phyloP scores from a whole-genome alignment of 2,797 vertebrate species.

The Hydrocynus forskahlii region DNA sequence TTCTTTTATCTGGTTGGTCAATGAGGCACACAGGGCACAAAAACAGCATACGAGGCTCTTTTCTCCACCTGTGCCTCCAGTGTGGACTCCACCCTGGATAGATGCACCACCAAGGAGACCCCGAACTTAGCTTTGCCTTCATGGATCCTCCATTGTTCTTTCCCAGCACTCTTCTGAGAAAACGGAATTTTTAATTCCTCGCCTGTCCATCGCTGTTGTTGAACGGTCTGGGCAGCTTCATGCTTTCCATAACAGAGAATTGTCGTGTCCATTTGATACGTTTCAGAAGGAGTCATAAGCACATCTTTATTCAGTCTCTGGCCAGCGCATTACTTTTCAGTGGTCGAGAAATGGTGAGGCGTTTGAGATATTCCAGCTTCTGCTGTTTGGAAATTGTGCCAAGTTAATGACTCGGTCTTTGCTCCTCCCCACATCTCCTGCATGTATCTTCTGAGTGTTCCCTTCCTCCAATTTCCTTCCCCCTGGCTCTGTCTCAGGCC shows the following conservation, averaged over 20 bases:
- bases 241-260: background rate
- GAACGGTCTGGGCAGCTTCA: background rate
- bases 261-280: background rate
- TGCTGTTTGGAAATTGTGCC: background rate
- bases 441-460: background rate
- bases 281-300: background rate
- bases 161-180: background rate
- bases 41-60: no score
- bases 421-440: background rate
- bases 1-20: no score
- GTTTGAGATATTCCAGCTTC: background rate
- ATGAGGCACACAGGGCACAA: no score
- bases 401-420: slow-evolving; percentile 18
- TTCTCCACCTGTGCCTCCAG: no score
- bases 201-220: background rate
- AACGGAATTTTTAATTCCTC: background rate
- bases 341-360: background rate
- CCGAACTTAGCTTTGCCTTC: no score
- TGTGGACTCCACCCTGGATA: no score
- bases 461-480: background rate
- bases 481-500: background rate
- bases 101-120: no score
- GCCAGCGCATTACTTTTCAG: background rate
- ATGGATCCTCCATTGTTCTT: background rate
- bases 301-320: background rate